phyloP scores from a whole-genome alignment of 2,797 vertebrate species.

The Poeciliopsis infans region DNA sequence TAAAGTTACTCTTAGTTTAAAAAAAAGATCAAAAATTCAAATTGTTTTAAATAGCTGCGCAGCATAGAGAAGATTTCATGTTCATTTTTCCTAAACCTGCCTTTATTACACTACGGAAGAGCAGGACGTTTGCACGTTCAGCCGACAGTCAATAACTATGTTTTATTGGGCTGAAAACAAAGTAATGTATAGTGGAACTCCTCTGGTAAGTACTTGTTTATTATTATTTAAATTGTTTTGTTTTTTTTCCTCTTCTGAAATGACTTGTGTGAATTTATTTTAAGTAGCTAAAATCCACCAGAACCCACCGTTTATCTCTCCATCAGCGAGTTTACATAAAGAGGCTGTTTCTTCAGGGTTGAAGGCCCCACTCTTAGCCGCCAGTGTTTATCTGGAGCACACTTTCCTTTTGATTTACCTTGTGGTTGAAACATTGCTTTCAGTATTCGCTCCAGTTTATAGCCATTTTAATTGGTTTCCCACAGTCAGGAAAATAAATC shows the following conservation, averaged over 20 bases:
- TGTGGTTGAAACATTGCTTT: slow-evolving; percentile 7
- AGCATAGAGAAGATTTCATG: slow-evolving; percentile 5
- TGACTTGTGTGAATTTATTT: background rate
- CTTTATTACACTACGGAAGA: background rate
- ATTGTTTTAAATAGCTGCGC: background rate
- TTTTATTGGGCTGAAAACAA: slow-evolving; percentile 27
- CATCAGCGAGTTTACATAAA: slow-evolving; percentile 1
- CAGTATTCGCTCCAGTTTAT: background rate
- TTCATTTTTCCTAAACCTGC: background rate
- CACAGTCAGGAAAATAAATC: background rate
- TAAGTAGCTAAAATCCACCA: background rate
- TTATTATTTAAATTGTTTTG: background rate
- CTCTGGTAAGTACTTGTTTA: slow-evolving; percentile 65
- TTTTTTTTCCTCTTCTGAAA: slow-evolving; percentile 8
- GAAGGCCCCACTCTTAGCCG: background rate
- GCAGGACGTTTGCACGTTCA: background rate
- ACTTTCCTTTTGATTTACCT: slow-evolving; percentile 4
- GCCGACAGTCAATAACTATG: background rate
- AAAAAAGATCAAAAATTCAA: background rate
- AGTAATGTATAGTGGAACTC: slow-evolving; percentile 38
- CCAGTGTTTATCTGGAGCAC: background rate
- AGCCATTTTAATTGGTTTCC: slow-evolving; percentile 3
- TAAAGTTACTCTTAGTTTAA: background rate
- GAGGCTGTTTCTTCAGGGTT: background rate
- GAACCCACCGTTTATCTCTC: slow-evolving; percentile 14